phyloP scores from a whole-genome alignment of 2,113 vertebrate genomes.

The Riparia riparia region DNA sequence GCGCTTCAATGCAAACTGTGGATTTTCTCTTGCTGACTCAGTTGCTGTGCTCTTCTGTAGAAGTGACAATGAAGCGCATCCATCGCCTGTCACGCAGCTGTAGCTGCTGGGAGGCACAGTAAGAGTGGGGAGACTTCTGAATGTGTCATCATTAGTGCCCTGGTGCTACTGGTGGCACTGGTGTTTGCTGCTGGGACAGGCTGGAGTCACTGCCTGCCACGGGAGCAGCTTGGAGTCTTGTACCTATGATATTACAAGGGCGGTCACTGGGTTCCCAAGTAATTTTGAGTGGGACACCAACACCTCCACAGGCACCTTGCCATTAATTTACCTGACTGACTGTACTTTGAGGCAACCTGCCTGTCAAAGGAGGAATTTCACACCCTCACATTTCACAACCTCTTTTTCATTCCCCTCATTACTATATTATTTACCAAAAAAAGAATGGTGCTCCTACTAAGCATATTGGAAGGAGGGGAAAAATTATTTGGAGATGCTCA shows the following conservation, averaged over 20 bases:
- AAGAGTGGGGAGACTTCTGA: neutral
- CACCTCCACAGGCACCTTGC: neutral
- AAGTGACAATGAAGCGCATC: neutral
- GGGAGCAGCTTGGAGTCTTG: neutral
- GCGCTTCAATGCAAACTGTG: neutral
- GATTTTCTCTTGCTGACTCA: neutral
- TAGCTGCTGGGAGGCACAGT: neutral
- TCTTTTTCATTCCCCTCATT: neutral
- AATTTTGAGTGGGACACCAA: neutral
- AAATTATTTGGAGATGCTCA: neutral
- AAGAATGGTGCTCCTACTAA: neutral
- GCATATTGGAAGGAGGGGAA: neutral
- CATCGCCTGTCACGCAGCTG: fast-evolving
- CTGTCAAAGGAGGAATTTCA: neutral
- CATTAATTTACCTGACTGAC: neutral
- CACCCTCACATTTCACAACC: neutral
- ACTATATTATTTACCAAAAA: neutral
- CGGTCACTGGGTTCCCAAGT: neutral
- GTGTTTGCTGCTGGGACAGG: neutral
- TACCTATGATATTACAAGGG: neutral
- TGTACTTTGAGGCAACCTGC: neutral
- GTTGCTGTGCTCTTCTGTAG: neutral
- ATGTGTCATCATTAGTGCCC: neutral
- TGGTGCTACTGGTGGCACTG: neutral
- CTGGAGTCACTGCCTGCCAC: neutral